These are phyloP conservation scores for Helicolenus hilgendorfi DNA, from an alignment of 2,797 vertebrate species.

Conservation along the genomic window DNA sequence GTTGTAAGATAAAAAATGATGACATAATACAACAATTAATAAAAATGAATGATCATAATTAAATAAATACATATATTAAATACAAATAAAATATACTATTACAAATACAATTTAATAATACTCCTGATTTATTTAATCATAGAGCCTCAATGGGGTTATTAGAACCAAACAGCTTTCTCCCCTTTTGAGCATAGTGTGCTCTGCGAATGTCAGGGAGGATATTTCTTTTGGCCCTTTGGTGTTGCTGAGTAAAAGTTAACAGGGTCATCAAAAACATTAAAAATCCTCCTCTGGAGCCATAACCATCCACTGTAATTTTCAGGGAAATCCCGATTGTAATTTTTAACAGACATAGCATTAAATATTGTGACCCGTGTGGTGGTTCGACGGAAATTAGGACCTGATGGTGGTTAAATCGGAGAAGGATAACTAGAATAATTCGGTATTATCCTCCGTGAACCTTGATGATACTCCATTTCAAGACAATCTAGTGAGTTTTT, in stretches of 20 bases:
- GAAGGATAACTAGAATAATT: background rate
- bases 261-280: background rate
- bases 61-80: no score
- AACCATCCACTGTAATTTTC: background rate
- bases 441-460: background rate
- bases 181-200: background rate
- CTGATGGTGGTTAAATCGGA: background rate
- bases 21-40: no score
- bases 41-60: no score
- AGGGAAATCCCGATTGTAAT: background rate
- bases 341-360: background rate
- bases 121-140: background rate
- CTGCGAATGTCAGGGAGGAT: background rate
- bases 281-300: background rate
- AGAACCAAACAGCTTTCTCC: background rate
- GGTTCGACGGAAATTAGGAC: background rate
- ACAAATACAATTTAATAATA: no score
- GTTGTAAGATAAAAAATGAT: no score
- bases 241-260: background rate
- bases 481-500: background rate
- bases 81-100: no score
- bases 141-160: background rate
- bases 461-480: background rate
- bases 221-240: background rate
- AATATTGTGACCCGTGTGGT: background rate